Conservation (phyloP, 2,888 invertebrate species). For the Mimumesa dahlbomi region DNA sequence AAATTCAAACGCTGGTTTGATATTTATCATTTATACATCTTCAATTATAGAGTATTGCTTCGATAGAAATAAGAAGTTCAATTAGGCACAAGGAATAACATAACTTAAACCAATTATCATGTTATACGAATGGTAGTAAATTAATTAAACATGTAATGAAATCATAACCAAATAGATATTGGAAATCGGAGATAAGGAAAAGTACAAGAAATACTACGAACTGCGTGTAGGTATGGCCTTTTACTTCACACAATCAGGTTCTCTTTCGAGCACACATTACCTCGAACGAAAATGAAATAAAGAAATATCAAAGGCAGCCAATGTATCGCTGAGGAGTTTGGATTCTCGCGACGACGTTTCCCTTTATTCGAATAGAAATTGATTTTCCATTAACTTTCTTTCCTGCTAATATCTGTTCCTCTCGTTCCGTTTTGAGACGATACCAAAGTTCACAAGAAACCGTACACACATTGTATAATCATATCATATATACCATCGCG, state of each 20-base stretch:
- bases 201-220: constrained; percentile 16
- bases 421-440: constrained; percentile 59
- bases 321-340: constrained; percentile 34
- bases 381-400: constrained; percentile 49
- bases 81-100: neutral
- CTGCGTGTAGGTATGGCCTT: constrained; percentile 61
- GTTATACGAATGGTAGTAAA: no score
- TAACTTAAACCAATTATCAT: no score
- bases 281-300: constrained; percentile 42
- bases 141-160: no score
- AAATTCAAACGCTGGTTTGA: no score
- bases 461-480: constrained; percentile 66
- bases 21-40: no score
- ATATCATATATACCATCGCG: constrained; percentile 64
- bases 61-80: neutral
- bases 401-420: constrained; percentile 31
- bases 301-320: constrained; percentile 51
- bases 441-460: constrained; percentile 73
- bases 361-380: constrained; percentile 33
- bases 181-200: no score
- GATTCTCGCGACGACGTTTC: constrained; percentile 31
- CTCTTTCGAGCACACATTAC: constrained; percentile 54
- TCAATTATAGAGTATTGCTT: no score
- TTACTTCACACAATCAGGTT: constrained; percentile 61
- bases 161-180: no score